Percentiles rank a stretch among this genome's conserved stretches.
Evolutionary conservation across 2,113 vertebrate species (phyloP).

Genomic region (Brevimyrus niger): DNA sequence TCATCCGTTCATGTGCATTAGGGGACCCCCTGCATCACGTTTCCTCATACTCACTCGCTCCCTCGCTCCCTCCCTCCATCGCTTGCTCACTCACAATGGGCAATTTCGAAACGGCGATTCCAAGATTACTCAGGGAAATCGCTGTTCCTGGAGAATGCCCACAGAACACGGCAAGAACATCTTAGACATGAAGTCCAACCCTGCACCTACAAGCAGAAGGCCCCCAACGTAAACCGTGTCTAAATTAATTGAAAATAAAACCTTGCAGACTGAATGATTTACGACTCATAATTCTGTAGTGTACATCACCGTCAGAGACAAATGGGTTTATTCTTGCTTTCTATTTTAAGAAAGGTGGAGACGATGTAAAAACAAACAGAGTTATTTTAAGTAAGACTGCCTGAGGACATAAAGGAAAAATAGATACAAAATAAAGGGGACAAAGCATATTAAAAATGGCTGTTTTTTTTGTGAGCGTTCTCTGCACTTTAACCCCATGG

Average conservation of each 20-base stretch:
- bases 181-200: neutral
- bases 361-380: neutral
- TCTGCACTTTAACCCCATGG: slow-evolving; percentile 19
- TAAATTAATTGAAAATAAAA: neutral
- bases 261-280: neutral
- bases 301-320: neutral
- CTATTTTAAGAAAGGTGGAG: neutral
- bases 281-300: neutral
- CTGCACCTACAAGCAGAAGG: neutral
- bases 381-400: slow-evolving; percentile 9
- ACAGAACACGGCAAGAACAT: neutral
- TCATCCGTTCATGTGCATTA: neutral
- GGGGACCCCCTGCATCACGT: neutral
- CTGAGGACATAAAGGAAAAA: neutral
- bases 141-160: neutral
- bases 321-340: neutral
- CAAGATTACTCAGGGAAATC: neutral
- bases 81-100: neutral
- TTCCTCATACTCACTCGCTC: neutral
- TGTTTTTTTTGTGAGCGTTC: slow-evolving; percentile 10
- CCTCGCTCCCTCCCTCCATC: neutral
- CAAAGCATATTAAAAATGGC: slow-evolving; percentile 21
- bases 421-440: slow-evolving; percentile 3
- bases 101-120: neutral
- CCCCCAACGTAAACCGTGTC: neutral